Conservation (phyloP, 2,888 invertebrate species). For the Labia minor region DNA sequence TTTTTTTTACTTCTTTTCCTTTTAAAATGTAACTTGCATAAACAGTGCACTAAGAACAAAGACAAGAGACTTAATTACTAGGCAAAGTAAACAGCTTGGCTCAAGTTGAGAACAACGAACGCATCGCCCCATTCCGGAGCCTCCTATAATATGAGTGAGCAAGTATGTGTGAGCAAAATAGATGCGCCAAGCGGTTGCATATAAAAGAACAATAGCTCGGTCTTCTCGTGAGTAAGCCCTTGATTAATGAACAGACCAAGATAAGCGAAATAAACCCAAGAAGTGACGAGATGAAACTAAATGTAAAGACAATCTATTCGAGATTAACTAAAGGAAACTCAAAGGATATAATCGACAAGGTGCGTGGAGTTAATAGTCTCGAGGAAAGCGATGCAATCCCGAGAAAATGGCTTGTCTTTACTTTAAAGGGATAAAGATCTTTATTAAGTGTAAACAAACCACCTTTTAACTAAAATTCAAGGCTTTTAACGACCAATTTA, state of each 20-base stretch:
- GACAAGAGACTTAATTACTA: conserved; percentile 2
- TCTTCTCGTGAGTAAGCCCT: not conserved
- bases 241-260: conserved; percentile 13
- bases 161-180: conserved; percentile 3
- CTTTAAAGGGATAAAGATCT: not conserved
- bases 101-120: conserved; percentile 2
- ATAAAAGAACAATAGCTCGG: conserved; percentile 1
- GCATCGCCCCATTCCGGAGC: not conserved
- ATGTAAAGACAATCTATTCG: not conserved
- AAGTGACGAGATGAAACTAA: not conserved
- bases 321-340: not conserved
- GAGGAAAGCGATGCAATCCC: not conserved
- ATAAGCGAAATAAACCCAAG: conserved; percentile 5
- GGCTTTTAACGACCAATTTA: not conserved
- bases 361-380: not conserved
- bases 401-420: not conserved
- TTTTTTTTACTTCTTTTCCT: not conserved
- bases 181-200: conserved; percentile 8
- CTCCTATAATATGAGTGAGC: conserved; percentile 1
- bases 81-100: conserved; percentile 3
- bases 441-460: not conserved
- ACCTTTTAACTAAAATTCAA: not conserved
- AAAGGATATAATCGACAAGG: not conserved
- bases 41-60: conserved; percentile 2
- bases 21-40: not conserved